Evolutionary conservation across 1,140 invertebrate genomes (phyloP).

Genomic region (Lanistes nyassanus): DNA sequence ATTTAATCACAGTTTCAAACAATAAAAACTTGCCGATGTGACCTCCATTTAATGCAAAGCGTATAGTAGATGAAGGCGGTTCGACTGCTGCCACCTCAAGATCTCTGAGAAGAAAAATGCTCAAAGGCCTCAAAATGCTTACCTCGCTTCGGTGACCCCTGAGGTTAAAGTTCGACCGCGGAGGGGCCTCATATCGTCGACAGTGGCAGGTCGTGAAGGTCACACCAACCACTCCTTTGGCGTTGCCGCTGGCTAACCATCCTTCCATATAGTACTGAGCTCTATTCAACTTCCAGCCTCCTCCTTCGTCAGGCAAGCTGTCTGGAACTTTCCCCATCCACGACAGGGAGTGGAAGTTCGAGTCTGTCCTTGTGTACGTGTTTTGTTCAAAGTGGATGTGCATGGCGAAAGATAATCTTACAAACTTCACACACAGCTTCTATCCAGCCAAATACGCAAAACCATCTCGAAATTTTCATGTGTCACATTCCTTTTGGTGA

Average conservation of each 20-base stretch:
- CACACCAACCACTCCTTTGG: slow-evolving; percentile 92
- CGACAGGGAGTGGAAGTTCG: slow-evolving; percentile 91
- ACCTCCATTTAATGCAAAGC: too few relatives aligned
- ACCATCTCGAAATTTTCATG: too few relatives aligned
- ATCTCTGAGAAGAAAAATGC: too few relatives aligned
- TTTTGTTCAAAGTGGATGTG: slow-evolving; percentile 86
- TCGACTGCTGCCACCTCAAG: too few relatives aligned
- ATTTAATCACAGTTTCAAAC: too few relatives aligned
- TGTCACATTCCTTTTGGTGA: too few relatives aligned
- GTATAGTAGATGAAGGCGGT: too few relatives aligned
- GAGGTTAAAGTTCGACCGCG: slow-evolving; percentile 96
- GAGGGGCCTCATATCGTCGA: slow-evolving; percentile 60
- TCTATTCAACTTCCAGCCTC: slow-evolving; percentile 85
- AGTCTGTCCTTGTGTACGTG: slow-evolving; percentile 92
- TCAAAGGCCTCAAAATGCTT: slow-evolving; percentile 52
- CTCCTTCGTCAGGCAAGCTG: slow-evolving; percentile 74
- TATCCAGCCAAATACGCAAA: too few relatives aligned
- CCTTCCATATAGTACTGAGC: slow-evolving; percentile 97
- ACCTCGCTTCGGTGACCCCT: slow-evolving; percentile 96
- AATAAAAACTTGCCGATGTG: too few relatives aligned
- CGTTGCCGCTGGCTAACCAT: slow-evolving; percentile 96
- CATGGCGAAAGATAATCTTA: slow-evolving; percentile 56
- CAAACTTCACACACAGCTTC: not conserved
- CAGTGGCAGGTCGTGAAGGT: slow-evolving; percentile 94
- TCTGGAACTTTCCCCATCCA: slow-evolving; percentile 99